A percentile compares a stretch with the other conserved stretches of the same genome.
These are phyloP conservation scores for Amphilophus citrinellus DNA, from an alignment of 2,113 vertebrate species.

Conservation along the genomic window DNA sequence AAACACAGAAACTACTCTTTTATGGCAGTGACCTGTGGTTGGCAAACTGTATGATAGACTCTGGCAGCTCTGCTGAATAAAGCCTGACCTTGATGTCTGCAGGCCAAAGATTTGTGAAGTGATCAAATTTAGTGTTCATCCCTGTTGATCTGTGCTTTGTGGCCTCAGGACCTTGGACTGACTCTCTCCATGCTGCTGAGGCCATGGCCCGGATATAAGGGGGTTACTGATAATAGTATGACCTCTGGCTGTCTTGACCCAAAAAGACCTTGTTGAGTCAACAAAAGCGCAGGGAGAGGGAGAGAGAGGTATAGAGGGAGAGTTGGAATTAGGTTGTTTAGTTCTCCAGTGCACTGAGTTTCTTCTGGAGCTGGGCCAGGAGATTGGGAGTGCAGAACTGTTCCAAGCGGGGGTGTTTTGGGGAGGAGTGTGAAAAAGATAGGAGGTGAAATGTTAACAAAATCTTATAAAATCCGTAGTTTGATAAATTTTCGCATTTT, in stretches of 20 bases:
- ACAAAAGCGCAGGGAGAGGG: slow-evolving; percentile 37
- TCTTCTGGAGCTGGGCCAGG: slow-evolving; percentile 51
- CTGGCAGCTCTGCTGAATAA: slow-evolving; percentile 23
- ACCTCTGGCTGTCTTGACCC: slow-evolving; percentile 61
- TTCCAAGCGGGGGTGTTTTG: slow-evolving; percentile 48
- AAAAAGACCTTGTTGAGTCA: slow-evolving; percentile 63
- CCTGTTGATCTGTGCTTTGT: slow-evolving; percentile 63
- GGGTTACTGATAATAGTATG: slow-evolving; percentile 60
- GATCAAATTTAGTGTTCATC: slow-evolving; percentile 71
- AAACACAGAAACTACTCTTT: slow-evolving; percentile 6
- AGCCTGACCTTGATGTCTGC: slow-evolving; percentile 68
- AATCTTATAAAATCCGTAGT: slow-evolving; percentile 80
- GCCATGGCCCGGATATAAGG: slow-evolving; percentile 59
- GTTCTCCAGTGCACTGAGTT: slow-evolving; percentile 54
- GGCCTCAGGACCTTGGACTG: slow-evolving; percentile 32
- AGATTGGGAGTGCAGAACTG: slow-evolving; percentile 59
- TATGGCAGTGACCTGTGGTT: slow-evolving; percentile 27
- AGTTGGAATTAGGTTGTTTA: slow-evolving; percentile 62
- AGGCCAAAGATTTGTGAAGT: slow-evolving; percentile 66
- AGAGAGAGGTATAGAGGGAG: slow-evolving; percentile 21
- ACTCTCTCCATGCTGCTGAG: slow-evolving; percentile 34
- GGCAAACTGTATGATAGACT: slow-evolving; percentile 23
- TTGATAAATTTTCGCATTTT: slow-evolving; percentile 82
- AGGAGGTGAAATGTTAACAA: slow-evolving; percentile 84
- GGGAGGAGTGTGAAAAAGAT: slow-evolving; percentile 68